Base-by-base conservation (phyloP, 2,797 vertebrate species). In the Sebastes matsubarae region DNA sequence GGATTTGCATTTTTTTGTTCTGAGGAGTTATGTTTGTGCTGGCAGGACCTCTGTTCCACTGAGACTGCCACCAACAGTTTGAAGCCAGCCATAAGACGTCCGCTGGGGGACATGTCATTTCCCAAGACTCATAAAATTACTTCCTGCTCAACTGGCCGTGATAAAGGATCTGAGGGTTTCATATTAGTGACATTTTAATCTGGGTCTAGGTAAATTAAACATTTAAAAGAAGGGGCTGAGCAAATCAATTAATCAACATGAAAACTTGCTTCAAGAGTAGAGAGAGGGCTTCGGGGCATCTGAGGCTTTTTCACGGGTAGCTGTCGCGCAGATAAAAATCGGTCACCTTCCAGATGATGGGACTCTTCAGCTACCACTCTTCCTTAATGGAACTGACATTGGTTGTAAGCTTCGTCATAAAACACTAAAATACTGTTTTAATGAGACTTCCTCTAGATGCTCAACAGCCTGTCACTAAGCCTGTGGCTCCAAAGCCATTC, bases 131-230 rank as follows among this genome's bases (percentile, higher is more conserved):
- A 10, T 64, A 75, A 70, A 85, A 89, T 77, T 18, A 86, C 75
- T 82, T 90, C 77, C 75, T 79, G 84, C 87, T 87, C 84, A 68
- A 70, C 75, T 65, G 79, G 67, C 75, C 12, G 64, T 4, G 82
- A 88, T 83, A 80, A 86, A 80, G 38, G 30, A 89, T 89, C 69
- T 34, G 65, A 77, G 24, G 79, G 79, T 75, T 87, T 88, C 72
- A 78, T 61, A 74, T 81, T 68, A 69, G 80, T 80, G 80, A 72
- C 84, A 77, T 93, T 92, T 93, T 82, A 87, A 90, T 89, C 76
- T 34, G 72, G 74, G 65, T 50, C 13, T 61, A 29, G 74, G 83
- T 89, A 87, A 88, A 94, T 92, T 85, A 88, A 87, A 87, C 81
- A 79, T 88, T 88, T 79, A 71, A 84, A 75, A 86, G 71, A 77